A percentile compares a stretch with the other conserved stretches of the same genome.
Conservation (phyloP, 2,888 invertebrate species). For the Hemithea aestivaria region DNA sequence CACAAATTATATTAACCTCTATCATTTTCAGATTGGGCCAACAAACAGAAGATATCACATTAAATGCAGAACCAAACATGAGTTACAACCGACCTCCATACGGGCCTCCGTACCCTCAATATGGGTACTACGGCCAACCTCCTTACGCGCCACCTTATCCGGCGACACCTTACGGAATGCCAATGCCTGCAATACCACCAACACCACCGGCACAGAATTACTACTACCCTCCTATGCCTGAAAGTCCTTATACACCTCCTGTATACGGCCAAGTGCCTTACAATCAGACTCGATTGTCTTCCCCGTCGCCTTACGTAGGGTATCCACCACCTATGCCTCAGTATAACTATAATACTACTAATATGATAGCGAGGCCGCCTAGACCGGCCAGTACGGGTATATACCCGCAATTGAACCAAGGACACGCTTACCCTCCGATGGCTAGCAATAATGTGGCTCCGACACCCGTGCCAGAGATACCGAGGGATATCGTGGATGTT, state of each 20-base stretch:
- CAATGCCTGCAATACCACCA: slow-evolving; percentile 22
- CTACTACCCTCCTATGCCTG: slow-evolving; percentile 44
- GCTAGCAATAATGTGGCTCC: slow-evolving; percentile 2
- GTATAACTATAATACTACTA: slow-evolving; percentile 66
- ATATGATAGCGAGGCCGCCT: slow-evolving; percentile 61
- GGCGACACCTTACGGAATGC: slow-evolving; percentile 58
- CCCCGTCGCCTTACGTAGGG: slow-evolving; percentile 49
- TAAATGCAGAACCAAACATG: slow-evolving; percentile 45
- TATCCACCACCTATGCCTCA: slow-evolving; percentile 43
- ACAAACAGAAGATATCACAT: slow-evolving; percentile 62
- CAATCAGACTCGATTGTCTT: slow-evolving; percentile 62
- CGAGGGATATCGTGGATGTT: slow-evolving; percentile 47
- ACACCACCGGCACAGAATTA: slow-evolving; percentile 34
- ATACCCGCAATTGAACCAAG: slow-evolving; percentile 57
- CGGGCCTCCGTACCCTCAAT: slow-evolving; percentile 43
- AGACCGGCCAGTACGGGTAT: slow-evolving; percentile 46
- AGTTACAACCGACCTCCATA: slow-evolving; percentile 64
- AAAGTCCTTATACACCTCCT: slow-evolving; percentile 40
- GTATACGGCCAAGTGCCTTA: slow-evolving; percentile 55
- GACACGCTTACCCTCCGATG: slow-evolving; percentile 47
- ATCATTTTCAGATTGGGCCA: slow-evolving; percentile 60
- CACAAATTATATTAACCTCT: too few species aligned
- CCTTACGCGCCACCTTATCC: slow-evolving; percentile 49
- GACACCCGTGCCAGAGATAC: slow-evolving; percentile 33
- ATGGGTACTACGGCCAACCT: slow-evolving; percentile 43